Evolutionary conservation across 2,113 vertebrate genomes (phyloP).

Genomic region (Bujurquina vittata): DNA sequence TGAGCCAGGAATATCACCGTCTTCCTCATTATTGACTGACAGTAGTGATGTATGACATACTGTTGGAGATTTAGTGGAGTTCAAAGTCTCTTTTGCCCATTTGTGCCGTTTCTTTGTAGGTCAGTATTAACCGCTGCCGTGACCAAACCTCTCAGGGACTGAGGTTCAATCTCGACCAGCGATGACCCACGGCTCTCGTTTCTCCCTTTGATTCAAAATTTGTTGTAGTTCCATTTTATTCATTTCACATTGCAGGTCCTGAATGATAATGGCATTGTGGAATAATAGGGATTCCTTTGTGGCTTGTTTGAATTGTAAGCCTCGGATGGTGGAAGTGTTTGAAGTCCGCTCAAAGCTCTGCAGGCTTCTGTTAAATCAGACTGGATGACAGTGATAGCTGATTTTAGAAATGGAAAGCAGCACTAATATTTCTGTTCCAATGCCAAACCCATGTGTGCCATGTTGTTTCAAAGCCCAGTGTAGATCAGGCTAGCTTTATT

Average conservation of each 20-base stretch:
- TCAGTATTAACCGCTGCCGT: background rate
- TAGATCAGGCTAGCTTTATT: background rate
- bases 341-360: conserved; percentile 22
- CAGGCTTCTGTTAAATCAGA: background rate
- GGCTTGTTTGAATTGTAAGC: conserved; percentile 18
- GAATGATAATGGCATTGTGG: conserved; percentile 15
- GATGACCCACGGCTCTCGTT: background rate
- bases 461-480: background rate
- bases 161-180: conserved; percentile 7
- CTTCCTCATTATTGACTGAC: background rate
- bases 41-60: background rate
- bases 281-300: conserved; percentile 42
- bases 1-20: background rate
- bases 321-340: conserved; percentile 1
- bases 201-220: background rate
- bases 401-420: background rate
- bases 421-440: background rate
- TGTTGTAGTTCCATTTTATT: conserved; percentile 22
- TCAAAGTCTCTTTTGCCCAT: background rate
- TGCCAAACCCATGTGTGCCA: background rate
- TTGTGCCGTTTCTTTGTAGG: background rate
- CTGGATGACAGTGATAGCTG: background rate
- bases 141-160: background rate
- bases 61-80: background rate
- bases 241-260: background rate